A percentile compares a stretch with the other conserved stretches of the same genome.
phyloP scores from a whole-genome alignment of 2,113 vertebrate species.

The Misgurnus mizolepis region DNA sequence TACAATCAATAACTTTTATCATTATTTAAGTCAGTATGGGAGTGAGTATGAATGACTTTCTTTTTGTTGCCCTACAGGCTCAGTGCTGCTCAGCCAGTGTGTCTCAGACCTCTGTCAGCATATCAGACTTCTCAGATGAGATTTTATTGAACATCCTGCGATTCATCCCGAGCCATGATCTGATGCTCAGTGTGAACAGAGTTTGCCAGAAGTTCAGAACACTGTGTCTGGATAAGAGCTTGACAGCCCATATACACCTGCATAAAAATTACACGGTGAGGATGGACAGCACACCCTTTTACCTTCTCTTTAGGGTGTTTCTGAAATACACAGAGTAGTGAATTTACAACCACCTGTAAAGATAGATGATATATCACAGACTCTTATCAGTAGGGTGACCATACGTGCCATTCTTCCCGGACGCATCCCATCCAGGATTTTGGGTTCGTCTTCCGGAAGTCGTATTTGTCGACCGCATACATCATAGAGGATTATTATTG shows the following conservation, averaged over 20 bases:
- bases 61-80: slow-evolving; percentile 64
- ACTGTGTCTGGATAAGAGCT: slow-evolving; percentile 89
- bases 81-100: slow-evolving; percentile 60
- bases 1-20: too few relatives aligned
- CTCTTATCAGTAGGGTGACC: too few relatives aligned
- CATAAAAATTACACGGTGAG: slow-evolving; percentile 89
- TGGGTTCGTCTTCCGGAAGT: too few relatives aligned
- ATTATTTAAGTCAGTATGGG: neutral
- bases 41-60: neutral
- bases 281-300: neutral
- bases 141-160: slow-evolving; percentile 92
- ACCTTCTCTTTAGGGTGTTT: neutral
- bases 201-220: slow-evolving; percentile 84
- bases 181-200: slow-evolving; percentile 82
- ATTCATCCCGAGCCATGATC: slow-evolving; percentile 84
- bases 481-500: too few relatives aligned
- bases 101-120: slow-evolving; percentile 71
- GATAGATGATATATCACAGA: too few relatives aligned
- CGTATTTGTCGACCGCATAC: too few relatives aligned
- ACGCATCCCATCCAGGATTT: too few relatives aligned
- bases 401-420: too few relatives aligned
- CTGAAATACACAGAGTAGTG: neutral
- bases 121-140: slow-evolving; percentile 92
- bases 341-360: too few relatives aligned
- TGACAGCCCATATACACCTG: slow-evolving; percentile 81